Percentiles rank a stretch among this genome's conserved stretches.
These are phyloP conservation scores for Dastarcus helophoroides DNA, from an alignment of 2,888 invertebrate genomes.

Conservation along the genomic window DNA sequence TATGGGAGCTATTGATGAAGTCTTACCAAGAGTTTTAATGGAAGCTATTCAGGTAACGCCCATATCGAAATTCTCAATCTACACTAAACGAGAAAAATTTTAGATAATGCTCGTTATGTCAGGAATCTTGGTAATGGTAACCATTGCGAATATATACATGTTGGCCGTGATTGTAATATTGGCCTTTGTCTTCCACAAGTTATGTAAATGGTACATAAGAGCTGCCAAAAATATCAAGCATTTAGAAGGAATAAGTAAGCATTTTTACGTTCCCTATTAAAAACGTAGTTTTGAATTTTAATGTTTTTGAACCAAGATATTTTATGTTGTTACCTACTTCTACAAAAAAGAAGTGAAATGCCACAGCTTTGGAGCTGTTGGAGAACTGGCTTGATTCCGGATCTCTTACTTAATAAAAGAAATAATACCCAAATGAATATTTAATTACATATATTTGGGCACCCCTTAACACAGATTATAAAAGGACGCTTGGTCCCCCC, in stretches of 20 bases:
- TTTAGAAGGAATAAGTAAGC: conserved; percentile 42
- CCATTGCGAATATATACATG: conserved; percentile 55
- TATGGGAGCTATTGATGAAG: conserved; percentile 50
- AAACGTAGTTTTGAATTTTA: too few relatives aligned
- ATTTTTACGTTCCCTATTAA: too few relatives aligned
- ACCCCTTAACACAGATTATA: too few relatives aligned
- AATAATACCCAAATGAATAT: too few relatives aligned
- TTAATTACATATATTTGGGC: too few relatives aligned
- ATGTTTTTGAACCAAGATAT: conserved; percentile 4
- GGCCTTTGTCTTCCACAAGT: conserved; percentile 49
- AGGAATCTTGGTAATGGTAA: conserved; percentile 58
- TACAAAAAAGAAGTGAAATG: too few relatives aligned
- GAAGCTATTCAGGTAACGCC: conserved; percentile 41
- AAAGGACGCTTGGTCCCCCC: too few relatives aligned
- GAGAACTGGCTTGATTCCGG: too few relatives aligned
- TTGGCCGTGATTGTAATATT: conserved; percentile 49
- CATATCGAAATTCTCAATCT: background rate
- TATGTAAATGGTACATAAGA: conserved; percentile 51
- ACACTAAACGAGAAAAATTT: conserved; percentile 5
- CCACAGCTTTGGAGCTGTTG: too few relatives aligned
- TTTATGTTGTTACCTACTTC: background rate
- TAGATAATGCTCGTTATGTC: conserved; percentile 51
- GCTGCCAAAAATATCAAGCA: conserved; percentile 62
- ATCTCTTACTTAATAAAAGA: too few relatives aligned
- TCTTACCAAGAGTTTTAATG: conserved; percentile 42